Base-by-base conservation (phyloP, 2,113 vertebrate genomes). In the Gallinago paraguaiae region DNA sequence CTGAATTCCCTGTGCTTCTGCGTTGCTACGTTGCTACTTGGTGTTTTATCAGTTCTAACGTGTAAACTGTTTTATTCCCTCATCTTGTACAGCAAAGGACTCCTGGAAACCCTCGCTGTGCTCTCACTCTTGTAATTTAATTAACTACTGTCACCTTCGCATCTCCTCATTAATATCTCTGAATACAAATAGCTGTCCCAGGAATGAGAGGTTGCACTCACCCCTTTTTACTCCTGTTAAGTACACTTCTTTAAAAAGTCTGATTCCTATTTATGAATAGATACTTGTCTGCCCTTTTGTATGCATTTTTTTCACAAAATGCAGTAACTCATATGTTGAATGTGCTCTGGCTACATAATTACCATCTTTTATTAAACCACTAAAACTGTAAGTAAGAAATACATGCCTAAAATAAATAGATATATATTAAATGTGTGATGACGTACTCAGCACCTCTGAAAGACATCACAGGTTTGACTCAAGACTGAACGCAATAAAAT, bases 31-130 rank as follows among this genome's bases (percentile, higher is more conserved):
- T 17, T n/a, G 28, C 46, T 50, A 3, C 48, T 35, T 35, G 37
- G 22, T 7, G 0, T 64, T 50, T 31, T 19, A 18, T n/a, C 28
- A 35, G 33, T 25, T 46, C 37, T 16, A 3, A n/a, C n/a, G 22
- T 0, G 2, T 70, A 11, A 20, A 6, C 25, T 37, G 23, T 24
- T 16, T 41, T 17, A 28, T 1, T 1, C 59, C 41, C 10, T 59
- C 28, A 10, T 17, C 63, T 37, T 2, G 4, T 19, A 10, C 37
- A 17, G 33, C 35, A 10, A 13, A 25, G 23, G 7, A 15, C 50
- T 57, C 15, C 56, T 33, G 33, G 37, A 51, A 69, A 16, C 14
- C 54, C 43, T 70, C 11, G 2, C 23, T 30, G 37, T 13, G 23
- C 17, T 68, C 33, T 53, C 37, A 27, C 7, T 7, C 63, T 7